Evolutionary conservation across 2,797 vertebrate genomes (phyloP), one percentile per base, ranked within the genome.

Genomic region (Dicrostonyx torquatus): DNA sequence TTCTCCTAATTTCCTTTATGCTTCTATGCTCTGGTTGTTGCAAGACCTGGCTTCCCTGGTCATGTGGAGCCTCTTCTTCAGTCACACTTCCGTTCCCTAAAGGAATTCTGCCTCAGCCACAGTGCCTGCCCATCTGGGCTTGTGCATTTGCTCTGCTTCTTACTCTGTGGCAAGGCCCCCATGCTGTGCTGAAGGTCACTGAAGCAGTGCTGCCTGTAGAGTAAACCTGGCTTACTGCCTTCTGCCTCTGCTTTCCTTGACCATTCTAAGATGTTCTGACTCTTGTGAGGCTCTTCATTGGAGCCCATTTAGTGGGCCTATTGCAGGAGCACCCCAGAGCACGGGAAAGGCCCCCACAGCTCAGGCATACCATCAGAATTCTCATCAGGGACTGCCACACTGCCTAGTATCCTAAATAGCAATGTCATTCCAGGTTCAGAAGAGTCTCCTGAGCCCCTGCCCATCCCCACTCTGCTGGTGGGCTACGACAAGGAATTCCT

Each of bases 401-500:
- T 55, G 13, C 70, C 53, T 31, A 70, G 58, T 29, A 8, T 84
- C 64, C 94, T 97, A 72, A 96, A 40, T 3, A 12, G 11, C 37
- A 31, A 0, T 93, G 18, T 95, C 55, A 31, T 97, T 80, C 83
- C 90, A 99, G 99, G 99, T 98, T 99, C 99, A 0, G 99, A 99
- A 98, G 99, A 99, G 89, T 99, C 99, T 72, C 99, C 99, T 1
- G 99, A 99, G 98, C 99, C 99, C 0, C 97, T 99, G 95, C 99
- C 99, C 0, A 99, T 99, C 93, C 99, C 99, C 0, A 99, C 99
- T 1, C 98, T 99, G 94, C 98, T 99, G n/a, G 99, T 99, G 64
- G 99, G 99, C 90, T 99, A 99, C 26, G 99, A 99, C 98, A 99
- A 99, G 97, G 99, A 99, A 97, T 99, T 99, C 98, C 98, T 99